Evolutionary conservation across 1,140 invertebrate species (phyloP), one percentile per base, ranked within the genome.

Genomic region (Papilio xuthus): DNA sequence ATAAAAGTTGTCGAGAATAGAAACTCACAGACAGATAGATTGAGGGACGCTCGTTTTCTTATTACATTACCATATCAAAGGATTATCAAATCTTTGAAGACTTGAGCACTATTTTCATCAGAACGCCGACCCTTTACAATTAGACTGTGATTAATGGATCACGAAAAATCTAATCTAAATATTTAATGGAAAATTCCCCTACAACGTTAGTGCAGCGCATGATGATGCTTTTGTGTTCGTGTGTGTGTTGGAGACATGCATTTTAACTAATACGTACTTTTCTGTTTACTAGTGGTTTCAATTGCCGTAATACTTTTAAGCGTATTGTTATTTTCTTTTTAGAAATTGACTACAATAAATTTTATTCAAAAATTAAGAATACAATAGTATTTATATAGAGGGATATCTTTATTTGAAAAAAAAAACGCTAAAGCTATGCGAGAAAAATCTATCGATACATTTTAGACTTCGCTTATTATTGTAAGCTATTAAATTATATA

Each of bases 111-210:
- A 85, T 84, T 87, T 82, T 88, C 86, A 85, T 84, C 86, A 86
- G 81, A 77, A 79, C 83, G 78, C 83, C 84, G 86, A 85, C 87
- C 89, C 85, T 83, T 83, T 84, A 90, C 89, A 92, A 92, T 93
- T 93, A 93, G 87, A 89, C 84, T 84, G 86, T 93, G 92, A 93
- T 93, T 90, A 93, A 93, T 93, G 92, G 90, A 86, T 92, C 90
- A 86, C 85, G 89, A 91, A 91, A 92, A 93, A 92, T 92, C 90
- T 91, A 91, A 93, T 93, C 92, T 93, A 92, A 93, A 93, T 93
- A 90, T 93, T 93, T 93, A 93, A 93, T 93, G 84, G 91, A 88
- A 92, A 91, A 91, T 89, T 91, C 90, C 92, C 92, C 90, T 80
- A 88, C 88, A 89, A 32, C 79, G 81, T 82, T 80, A 82, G 78